phyloP scores from a whole-genome alignment of 2,888 invertebrate genomes.

The Lepeophtheirus nordmannii region DNA sequence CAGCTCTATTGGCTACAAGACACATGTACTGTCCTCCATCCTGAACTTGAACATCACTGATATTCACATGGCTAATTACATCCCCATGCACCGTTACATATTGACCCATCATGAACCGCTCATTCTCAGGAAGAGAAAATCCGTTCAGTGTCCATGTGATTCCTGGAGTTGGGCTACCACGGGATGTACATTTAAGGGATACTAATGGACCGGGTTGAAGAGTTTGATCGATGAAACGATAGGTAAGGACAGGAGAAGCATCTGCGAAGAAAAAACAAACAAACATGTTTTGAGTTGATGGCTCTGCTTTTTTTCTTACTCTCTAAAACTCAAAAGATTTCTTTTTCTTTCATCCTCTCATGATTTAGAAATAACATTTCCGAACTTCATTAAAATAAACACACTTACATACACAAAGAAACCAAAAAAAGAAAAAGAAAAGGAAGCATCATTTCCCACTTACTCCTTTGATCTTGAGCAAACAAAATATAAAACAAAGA shows the following conservation, averaged over 20 bases:
- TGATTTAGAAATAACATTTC: no score
- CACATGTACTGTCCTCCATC: slow-evolving; percentile 80
- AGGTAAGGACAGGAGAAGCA: slow-evolving; percentile 70
- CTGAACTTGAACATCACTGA: slow-evolving; percentile 68
- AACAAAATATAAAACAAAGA: no score
- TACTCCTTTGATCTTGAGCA: no score
- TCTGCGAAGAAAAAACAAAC: slow-evolving; percentile 37
- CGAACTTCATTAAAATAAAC: no score
- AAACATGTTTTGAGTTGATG: not conserved
- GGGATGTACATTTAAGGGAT: slow-evolving; percentile 80
- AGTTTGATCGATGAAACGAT: slow-evolving; percentile 82
- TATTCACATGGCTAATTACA: slow-evolving; percentile 70
- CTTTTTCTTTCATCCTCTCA: no score
- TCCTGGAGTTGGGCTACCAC: slow-evolving; percentile 80
- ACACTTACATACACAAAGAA: no score
- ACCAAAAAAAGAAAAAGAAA: no score
- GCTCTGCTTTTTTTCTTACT: no score
- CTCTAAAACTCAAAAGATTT: no score
- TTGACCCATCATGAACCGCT: slow-evolving; percentile 51
- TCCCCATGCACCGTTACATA: slow-evolving; percentile 62
- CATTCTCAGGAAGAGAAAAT: slow-evolving; percentile 52
- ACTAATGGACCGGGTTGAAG: slow-evolving; percentile 78
- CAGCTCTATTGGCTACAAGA: slow-evolving; percentile 63
- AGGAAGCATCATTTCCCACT: no score
- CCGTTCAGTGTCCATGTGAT: slow-evolving; percentile 81